Evolutionary conservation across 1,140 invertebrate genomes (phyloP).

Genomic region (Drosophila sulfurigaster): DNA sequence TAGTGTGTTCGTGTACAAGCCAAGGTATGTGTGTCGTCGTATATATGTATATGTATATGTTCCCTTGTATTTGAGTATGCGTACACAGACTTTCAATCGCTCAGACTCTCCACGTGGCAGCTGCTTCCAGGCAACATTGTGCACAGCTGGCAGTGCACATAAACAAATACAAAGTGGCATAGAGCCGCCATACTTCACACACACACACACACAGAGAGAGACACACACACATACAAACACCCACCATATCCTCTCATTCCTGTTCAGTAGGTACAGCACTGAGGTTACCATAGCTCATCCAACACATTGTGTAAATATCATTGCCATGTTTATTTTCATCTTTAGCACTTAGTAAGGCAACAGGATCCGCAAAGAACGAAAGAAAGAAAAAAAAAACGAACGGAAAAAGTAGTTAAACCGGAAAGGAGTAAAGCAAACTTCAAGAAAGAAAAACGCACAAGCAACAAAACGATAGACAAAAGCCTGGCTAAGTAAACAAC

Average conservation of each 20-base stretch:
- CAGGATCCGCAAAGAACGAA: constrained; percentile 39
- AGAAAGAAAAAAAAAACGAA: background rate
- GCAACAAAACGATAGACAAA: constrained; percentile 29
- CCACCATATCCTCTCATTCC: constrained; percentile 30
- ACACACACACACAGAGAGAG: constrained; percentile 16
- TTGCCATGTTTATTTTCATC: constrained; percentile 81
- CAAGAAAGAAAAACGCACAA: constrained; percentile 44
- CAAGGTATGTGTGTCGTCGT: constrained; percentile 27
- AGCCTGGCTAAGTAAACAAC: constrained; percentile 35
- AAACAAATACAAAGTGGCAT: constrained; percentile 79
- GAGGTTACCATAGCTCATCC: constrained; percentile 58
- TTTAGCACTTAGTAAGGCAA: constrained; percentile 71
- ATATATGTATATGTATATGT: constrained; percentile 12
- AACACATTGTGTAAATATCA: constrained; percentile 82
- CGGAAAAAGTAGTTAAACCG: constrained; percentile 15
- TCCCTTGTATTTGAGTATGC: constrained; percentile 8
- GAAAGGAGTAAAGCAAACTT: constrained; percentile 30
- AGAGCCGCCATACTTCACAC: constrained; percentile 30
- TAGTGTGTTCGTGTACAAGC: constrained; percentile 29
- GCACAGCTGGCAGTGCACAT: constrained; percentile 68
- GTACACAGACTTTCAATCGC: constrained; percentile 58
- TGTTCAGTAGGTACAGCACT: constrained; percentile 25
- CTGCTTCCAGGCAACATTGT: constrained; percentile 65
- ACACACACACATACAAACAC: constrained; percentile 20
- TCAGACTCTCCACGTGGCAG: constrained; percentile 66